Percentiles rank a stretch among this genome's conserved stretches.
phyloP scores from a whole-genome alignment of 2,888 invertebrate genomes.

The Coecobrya sp. region DNA sequence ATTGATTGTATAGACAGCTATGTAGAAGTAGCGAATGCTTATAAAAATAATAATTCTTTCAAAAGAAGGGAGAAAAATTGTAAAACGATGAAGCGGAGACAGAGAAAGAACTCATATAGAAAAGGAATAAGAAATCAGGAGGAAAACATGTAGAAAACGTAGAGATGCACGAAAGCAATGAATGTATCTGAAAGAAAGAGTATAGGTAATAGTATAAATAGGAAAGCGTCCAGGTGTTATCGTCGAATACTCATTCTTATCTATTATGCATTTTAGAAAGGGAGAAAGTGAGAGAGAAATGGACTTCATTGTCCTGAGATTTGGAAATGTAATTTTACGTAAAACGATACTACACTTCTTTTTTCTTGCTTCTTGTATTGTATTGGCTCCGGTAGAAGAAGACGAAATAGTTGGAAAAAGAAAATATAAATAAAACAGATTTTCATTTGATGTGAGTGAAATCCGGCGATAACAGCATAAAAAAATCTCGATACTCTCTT shows the following conservation, averaged over 20 bases:
- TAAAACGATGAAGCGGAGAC: background rate
- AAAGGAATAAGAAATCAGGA: background rate
- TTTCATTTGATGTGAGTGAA: conserved; percentile 49
- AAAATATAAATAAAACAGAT: conserved; percentile 41
- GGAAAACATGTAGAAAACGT: background rate
- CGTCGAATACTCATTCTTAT: conserved; percentile 48
- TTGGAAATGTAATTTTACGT: conserved; percentile 51
- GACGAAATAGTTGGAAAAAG: conserved; percentile 29
- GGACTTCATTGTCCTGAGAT: conserved; percentile 58
- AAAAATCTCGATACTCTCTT: conserved; percentile 41
- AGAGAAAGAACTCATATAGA: background rate
- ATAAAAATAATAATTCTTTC: conserved; percentile 51
- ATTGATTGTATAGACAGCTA: background rate
- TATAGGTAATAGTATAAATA: background rate
- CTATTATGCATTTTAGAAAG: conserved; percentile 69
- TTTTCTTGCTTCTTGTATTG: background rate
- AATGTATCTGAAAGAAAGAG: background rate
- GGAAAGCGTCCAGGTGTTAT: conserved; percentile 66
- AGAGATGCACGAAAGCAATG: background rate
- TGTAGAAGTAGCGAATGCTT: background rate
- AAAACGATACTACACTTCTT: conserved; percentile 4
- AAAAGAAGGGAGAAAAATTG: conserved; percentile 44
- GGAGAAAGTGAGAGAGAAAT: background rate
- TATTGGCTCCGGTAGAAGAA: background rate
- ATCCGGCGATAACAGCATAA: conserved; percentile 32